Evolutionary conservation across 2,888 invertebrate genomes (phyloP).

Genomic region (Eupithecia subfuscata): DNA sequence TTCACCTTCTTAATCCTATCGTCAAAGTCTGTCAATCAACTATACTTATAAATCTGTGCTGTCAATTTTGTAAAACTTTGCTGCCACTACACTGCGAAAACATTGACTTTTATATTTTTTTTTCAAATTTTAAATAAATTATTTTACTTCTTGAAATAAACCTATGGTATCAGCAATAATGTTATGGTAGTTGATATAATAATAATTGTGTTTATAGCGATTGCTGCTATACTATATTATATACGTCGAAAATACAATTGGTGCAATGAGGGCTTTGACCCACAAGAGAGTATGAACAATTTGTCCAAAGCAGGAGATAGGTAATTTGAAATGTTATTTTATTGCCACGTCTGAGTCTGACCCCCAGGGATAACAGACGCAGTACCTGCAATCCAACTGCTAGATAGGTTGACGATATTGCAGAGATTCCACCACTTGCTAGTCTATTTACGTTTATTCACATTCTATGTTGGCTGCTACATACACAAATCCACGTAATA

Average conservation of each 20-base stretch:
- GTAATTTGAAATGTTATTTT: background rate
- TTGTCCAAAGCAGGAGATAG: background rate
- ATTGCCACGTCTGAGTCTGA: background rate
- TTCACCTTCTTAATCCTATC: too few species aligned
- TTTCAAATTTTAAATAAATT: too few species aligned
- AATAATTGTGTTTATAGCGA: background rate
- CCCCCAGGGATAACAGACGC: background rate
- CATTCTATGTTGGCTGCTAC: too few species aligned
- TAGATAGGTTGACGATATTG: background rate
- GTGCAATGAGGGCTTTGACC: background rate
- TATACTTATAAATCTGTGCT: too few species aligned
- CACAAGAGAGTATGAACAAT: background rate
- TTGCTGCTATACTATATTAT: background rate
- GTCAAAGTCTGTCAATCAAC: too few species aligned
- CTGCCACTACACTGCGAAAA: background rate
- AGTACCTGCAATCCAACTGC: background rate
- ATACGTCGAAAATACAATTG: conserved; percentile 3
- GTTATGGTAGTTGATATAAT: background rate
- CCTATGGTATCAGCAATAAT: background rate
- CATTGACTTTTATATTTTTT: too few species aligned
- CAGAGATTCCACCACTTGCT: background rate
- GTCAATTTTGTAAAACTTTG: background rate
- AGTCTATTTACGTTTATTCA: too few species aligned
- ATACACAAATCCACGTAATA: too few species aligned
- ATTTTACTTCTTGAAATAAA: background rate